Evolutionary conservation across 2,797 vertebrate genomes (phyloP).

Genomic region (Thalassophryne amazonica): DNA sequence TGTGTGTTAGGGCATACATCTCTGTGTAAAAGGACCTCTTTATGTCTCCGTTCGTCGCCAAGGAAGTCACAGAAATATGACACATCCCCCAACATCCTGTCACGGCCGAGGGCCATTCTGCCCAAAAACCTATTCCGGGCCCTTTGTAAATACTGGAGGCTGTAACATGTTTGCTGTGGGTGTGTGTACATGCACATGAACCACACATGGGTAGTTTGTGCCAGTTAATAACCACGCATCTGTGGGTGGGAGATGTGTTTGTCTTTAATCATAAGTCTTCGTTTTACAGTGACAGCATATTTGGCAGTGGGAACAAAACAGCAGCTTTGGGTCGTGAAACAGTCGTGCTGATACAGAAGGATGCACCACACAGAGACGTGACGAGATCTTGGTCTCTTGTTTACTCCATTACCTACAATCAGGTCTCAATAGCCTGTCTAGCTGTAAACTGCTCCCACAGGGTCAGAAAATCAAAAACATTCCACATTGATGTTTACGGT

Average conservation of each 20-base stretch:
- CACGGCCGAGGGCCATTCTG: conserved; percentile 63
- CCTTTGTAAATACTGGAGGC: conserved; percentile 62
- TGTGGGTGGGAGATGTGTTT: conserved; percentile 32
- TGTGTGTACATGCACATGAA: conserved; percentile 16
- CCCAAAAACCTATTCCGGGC: conserved; percentile 62
- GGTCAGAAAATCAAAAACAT: conserved; percentile 28
- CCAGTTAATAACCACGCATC: conserved; percentile 62
- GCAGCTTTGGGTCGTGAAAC: conserved; percentile 42
- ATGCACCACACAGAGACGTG: conserved; percentile 2
- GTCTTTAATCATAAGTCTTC: conserved; percentile 63
- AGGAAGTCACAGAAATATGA: conserved; percentile 67
- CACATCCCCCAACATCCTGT: conserved; percentile 74
- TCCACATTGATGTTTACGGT: neutral
- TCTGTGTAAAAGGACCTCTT: conserved; percentile 73
- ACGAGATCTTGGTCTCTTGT: conserved; percentile 3
- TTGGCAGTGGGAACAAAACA: conserved; percentile 55
- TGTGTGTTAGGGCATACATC: conserved; percentile 37
- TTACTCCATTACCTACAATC: neutral
- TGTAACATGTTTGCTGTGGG: conserved; percentile 59
- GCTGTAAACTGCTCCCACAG: neutral
- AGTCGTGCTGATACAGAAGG: conserved; percentile 17
- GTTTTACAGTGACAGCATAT: conserved; percentile 56
- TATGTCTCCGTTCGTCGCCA: conserved; percentile 69
- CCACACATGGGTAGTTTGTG: conserved; percentile 49
- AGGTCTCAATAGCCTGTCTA: neutral